These are phyloP conservation scores for Rhynchomys soricoides DNA, from an alignment of 2,113 vertebrate genomes.

Conservation along the genomic window DNA sequence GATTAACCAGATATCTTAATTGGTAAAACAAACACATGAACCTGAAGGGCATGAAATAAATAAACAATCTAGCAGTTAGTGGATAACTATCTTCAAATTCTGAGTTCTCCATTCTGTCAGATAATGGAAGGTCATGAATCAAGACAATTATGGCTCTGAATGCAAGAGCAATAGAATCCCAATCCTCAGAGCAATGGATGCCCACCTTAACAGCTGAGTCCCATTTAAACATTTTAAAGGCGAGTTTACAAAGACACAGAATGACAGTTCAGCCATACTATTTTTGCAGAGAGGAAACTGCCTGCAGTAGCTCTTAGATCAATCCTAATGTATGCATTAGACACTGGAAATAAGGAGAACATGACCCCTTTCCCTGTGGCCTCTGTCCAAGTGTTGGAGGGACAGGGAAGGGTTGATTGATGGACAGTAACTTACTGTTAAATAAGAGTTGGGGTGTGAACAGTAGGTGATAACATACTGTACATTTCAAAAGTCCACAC, in stretches of 20 bases:
- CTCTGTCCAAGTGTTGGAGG: background rate
- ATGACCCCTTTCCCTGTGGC: background rate
- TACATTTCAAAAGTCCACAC: background rate
- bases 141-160: background rate
- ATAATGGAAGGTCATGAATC: background rate
- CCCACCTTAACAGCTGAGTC: background rate
- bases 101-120: background rate
- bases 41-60: background rate
- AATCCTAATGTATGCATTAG: background rate
- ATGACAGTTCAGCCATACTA: background rate
- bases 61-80: background rate
- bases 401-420: background rate
- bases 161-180: background rate
- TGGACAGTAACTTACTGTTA: background rate
- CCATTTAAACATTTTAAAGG: background rate
- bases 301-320: background rate
- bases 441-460: background rate
- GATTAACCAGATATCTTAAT: slow-evolving; percentile 24
- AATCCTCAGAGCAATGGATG: background rate
- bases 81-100: background rate
- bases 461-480: background rate
- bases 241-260: background rate
- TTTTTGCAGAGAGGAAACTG: background rate
- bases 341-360: background rate
- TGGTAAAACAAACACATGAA: slow-evolving; percentile 33